These are phyloP conservation scores for Muricea muricata DNA, from an alignment of 92 coral and sea anemone genomes.

Conservation along the genomic window DNA sequence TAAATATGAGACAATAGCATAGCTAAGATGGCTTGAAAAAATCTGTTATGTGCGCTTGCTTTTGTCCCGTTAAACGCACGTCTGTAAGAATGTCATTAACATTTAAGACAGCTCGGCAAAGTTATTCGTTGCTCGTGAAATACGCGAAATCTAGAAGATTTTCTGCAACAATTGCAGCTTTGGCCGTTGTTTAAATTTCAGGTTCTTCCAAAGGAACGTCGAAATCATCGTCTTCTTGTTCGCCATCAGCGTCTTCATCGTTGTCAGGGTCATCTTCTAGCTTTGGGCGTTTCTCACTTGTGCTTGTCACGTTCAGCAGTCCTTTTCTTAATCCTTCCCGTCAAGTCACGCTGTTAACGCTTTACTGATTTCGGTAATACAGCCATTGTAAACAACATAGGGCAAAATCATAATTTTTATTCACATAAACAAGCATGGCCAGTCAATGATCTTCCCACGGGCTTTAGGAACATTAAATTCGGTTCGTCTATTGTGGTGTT, in stretches of 20 bases:
- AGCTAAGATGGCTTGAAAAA: slow-evolving; percentile 10
- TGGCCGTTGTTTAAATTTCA: background rate
- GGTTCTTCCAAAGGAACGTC: background rate
- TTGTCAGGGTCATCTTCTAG: background rate
- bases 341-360: too few relatives aligned
- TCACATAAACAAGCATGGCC: too few relatives aligned
- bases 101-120: background rate
- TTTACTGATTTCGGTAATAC: too few relatives aligned
- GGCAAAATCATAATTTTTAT: too few relatives aligned
- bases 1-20: background rate
- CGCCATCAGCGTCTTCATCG: background rate
- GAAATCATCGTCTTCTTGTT: background rate
- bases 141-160: background rate
- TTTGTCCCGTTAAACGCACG: background rate
- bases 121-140: background rate
- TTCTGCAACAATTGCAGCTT: background rate
- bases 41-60: slow-evolving; percentile 7
- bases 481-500: too few relatives aligned
- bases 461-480: too few relatives aligned
- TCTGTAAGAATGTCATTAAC: slow-evolving; percentile 9
- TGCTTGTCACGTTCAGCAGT: background rate
- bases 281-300: background rate
- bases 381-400: too few relatives aligned
- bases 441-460: too few relatives aligned
- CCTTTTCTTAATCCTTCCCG: background rate